phyloP scores from a whole-genome alignment of 2,797 vertebrate genomes.

The Enteromius trimaculatus region DNA sequence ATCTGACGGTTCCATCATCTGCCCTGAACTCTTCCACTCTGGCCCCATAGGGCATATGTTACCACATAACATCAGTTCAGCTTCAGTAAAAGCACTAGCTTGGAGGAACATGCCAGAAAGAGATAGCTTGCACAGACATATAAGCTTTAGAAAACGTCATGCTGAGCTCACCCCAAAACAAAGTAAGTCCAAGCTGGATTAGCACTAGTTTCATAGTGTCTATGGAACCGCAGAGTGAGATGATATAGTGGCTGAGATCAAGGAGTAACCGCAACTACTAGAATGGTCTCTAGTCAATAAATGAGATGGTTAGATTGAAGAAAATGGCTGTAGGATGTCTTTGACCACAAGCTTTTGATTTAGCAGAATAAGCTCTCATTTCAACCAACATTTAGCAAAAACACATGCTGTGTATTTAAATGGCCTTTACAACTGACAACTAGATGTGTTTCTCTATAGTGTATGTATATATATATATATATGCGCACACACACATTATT shows the following conservation, averaged over 20 bases:
- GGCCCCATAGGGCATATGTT: neutral
- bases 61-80: conserved; percentile 14
- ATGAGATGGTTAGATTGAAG: neutral
- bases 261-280: neutral
- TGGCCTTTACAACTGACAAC: neutral
- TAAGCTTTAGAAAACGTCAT: neutral
- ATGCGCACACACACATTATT: too few relatives aligned
- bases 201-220: conserved; percentile 13
- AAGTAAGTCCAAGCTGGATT: conserved; percentile 33
- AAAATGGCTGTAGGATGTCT: neutral
- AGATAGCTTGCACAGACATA: neutral
- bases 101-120: conserved; percentile 11
- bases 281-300: neutral
- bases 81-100: neutral
- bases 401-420: neutral
- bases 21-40: neutral
- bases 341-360: neutral
- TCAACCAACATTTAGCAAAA: neutral
- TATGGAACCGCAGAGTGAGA: neutral
- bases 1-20: neutral
- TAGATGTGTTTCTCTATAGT: too few relatives aligned
- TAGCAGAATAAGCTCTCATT: neutral
- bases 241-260: neutral
- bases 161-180: conserved; percentile 29
- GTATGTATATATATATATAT: too few relatives aligned